Base-by-base conservation (phyloP, 2,797 vertebrate species). In the Antrozous pallidus region DNA sequence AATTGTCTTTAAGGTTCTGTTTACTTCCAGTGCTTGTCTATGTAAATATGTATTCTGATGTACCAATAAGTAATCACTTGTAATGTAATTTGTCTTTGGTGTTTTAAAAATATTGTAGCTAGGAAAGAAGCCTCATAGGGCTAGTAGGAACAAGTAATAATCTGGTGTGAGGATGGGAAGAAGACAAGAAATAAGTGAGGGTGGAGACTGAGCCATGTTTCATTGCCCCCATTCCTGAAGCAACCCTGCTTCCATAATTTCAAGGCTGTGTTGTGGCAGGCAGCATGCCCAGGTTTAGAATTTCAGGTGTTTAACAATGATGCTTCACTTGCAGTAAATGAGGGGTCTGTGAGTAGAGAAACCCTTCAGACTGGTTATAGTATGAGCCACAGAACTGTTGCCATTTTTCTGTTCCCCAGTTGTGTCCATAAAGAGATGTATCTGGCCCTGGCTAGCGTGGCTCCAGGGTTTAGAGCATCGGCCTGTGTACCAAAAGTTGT, bases 1-100 rank as follows among this genome's bases (percentile, higher is more conserved):
- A 93, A 0, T 91, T 77, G 28, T 80, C 78, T 80, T 79, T 73
- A 63, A 38, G 83, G 18, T 84, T 94, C 71, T 92, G 12, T 93
- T 94, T 56, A 56, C 92, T 95, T 54, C 88, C 45, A 83, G 75
- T 87, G 80, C 88, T 95, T 85, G 12, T 78, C 54, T 94, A 47
- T 40, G 14, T 95, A 88, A 86, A 74, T 91, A 70, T 2, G 2
- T 93, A 89, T 87, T 78, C 49, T 51, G 65, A 82, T 36, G 24
- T 92, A 80, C 73, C 88, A 89, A 45, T 81, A 77, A 88, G 51
- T 75, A 88, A 80, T 73, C 40, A 80, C 33, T 87, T 45, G 1
- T 86, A 94, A 91, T 38, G 65, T 93, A 83, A 94, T 84, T 89
- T 94, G 83, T 96, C 92, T 94, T 91, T 63, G 75, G 49, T 95